A percentile compares a stretch with the other conserved stretches of the same genome.
phyloP scores from a whole-genome alignment of 2,888 invertebrate genomes.

The Diaprepes abbreviatus region DNA sequence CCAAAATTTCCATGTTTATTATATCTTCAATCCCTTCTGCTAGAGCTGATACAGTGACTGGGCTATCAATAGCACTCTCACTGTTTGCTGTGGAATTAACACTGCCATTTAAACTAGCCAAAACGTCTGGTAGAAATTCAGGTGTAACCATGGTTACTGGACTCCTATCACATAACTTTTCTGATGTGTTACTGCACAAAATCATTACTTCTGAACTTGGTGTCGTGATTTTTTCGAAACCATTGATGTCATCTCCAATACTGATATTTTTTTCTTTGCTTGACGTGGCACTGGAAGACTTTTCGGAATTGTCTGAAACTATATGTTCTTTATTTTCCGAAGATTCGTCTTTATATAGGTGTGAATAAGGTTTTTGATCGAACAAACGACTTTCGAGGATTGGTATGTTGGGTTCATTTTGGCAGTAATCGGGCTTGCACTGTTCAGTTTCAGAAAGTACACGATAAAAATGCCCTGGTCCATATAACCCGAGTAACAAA shows the following conservation, averaged over 20 bases:
- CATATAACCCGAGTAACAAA: not conserved
- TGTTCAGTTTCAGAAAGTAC: not conserved
- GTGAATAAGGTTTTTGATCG: not conserved
- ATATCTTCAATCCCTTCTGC: no score
- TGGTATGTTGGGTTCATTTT: not conserved
- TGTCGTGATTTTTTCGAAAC: not conserved
- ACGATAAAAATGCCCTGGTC: not conserved
- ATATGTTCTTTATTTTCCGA: not conserved
- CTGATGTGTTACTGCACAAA: not conserved
- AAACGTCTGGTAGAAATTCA: not conserved
- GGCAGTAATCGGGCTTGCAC: not conserved
- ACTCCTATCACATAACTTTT: not conserved
- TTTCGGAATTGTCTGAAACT: not conserved
- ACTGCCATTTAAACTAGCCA: not conserved
- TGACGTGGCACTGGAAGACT: not conserved
- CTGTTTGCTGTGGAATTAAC: not conserved
- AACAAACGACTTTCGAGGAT: not conserved
- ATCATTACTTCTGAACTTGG: not conserved
- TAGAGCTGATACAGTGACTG: no score
- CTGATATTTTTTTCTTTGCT: not conserved
- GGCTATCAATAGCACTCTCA: not conserved
- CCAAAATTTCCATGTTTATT: not conserved
- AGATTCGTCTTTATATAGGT: not conserved
- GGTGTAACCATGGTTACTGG: not conserved
- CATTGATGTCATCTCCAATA: not conserved